Evolutionary conservation across 2,113 vertebrate genomes (phyloP).

Genomic region (Zeus faber): DNA sequence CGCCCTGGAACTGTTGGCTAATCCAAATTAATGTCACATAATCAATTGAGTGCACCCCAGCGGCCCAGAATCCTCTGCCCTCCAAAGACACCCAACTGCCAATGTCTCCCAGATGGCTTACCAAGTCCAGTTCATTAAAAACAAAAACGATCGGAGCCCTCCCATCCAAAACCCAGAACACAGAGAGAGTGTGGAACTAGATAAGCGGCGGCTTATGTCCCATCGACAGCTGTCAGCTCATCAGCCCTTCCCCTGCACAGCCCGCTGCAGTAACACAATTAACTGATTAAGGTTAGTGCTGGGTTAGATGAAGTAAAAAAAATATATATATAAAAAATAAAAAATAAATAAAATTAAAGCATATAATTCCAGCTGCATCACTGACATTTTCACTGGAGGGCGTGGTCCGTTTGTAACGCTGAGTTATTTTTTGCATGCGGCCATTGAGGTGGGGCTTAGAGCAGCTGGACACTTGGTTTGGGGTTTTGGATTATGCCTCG

Average conservation of each 20-base stretch:
- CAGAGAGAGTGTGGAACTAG: constrained; percentile 33
- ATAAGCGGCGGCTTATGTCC: constrained; percentile 60
- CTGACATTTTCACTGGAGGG: constrained; percentile 8
- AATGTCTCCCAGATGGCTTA: constrained; percentile 43
- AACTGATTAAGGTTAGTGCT: constrained; percentile 37
- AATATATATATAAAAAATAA: no score
- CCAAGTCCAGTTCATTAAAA: constrained; percentile 65
- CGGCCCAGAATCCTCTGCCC: constrained; percentile 37
- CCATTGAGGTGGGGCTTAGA: not conserved
- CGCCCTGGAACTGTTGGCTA: constrained; percentile 23
- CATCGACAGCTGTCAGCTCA: constrained; percentile 65
- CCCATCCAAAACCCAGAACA: constrained; percentile 25
- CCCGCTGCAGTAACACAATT: constrained; percentile 35
- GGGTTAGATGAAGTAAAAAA: constrained; percentile 38
- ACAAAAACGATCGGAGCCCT: constrained; percentile 31
- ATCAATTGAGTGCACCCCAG: constrained; percentile 45
- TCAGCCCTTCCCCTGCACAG: constrained; percentile 32
- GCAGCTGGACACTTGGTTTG: not conserved
- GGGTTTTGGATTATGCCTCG: not conserved
- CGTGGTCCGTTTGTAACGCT: constrained; percentile 2
- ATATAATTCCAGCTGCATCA: not conserved
- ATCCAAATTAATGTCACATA: constrained; percentile 61
- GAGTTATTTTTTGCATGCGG: constrained; percentile 1
- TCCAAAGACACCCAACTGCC: constrained; percentile 36
- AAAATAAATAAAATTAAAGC: no score